Evolutionary conservation across 1,140 invertebrate species (phyloP).

Genomic region (Lepidurus packardi): DNA sequence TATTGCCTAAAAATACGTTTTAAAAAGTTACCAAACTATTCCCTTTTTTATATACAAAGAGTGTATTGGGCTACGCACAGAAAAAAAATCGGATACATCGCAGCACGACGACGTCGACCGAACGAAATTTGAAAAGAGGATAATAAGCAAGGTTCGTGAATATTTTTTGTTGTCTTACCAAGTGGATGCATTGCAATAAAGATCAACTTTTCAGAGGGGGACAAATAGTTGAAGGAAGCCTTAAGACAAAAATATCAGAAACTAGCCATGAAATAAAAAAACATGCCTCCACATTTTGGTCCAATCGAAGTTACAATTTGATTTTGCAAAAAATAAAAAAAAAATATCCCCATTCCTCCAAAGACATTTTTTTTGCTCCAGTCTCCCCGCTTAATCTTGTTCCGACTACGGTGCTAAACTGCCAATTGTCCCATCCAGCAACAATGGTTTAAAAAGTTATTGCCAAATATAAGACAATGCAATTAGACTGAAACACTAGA

Average conservation of each 20-base stretch:
- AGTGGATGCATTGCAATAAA: background rate
- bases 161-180: background rate
- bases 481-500: background rate
- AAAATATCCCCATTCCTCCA: background rate
- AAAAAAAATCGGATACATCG: slow-evolving; percentile 19
- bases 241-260: background rate
- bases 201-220: background rate
- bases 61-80: slow-evolving; percentile 17
- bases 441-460: background rate
- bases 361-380: background rate
- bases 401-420: background rate
- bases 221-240: slow-evolving; percentile 1
- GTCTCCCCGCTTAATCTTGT: background rate
- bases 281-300: background rate
- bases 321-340: background rate
- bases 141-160: background rate
- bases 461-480: background rate
- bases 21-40: background rate
- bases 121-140: background rate
- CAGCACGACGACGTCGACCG: slow-evolving; percentile 13
- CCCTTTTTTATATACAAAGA: background rate
- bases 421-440: background rate
- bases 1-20: too few species aligned
- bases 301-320: background rate
- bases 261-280: background rate